Evolutionary conservation across 2,888 invertebrate genomes (phyloP).

Genomic region (Mesorhabditis sp.): DNA sequence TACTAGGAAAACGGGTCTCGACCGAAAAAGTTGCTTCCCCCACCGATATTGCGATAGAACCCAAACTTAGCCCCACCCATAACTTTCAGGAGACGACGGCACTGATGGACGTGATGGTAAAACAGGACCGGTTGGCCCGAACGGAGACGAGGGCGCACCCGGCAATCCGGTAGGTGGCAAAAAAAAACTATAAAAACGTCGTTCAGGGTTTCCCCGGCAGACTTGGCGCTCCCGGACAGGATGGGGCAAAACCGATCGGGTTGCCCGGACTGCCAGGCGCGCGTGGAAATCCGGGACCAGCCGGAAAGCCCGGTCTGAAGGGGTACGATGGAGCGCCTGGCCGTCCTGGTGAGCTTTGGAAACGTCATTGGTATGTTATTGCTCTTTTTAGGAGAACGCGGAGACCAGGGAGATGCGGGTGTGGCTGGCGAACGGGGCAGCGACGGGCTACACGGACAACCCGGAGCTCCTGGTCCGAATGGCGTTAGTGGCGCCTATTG

Average conservation of each 20-base stretch:
- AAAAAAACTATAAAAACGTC: neutral
- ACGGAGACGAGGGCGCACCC: slow-evolving; percentile 3
- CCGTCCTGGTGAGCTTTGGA: slow-evolving; percentile 23
- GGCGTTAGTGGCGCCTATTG: slow-evolving; percentile 5
- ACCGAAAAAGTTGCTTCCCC: too few relatives aligned
- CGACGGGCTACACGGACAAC: slow-evolving; percentile 17
- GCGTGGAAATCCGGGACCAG: slow-evolving; percentile 31
- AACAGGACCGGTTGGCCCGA: neutral
- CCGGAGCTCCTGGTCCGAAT: neutral
- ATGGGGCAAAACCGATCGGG: slow-evolving; percentile 16
- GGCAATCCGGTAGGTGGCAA: neutral
- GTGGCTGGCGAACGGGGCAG: slow-evolving; percentile 34
- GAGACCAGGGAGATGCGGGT: slow-evolving; percentile 31
- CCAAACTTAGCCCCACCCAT: slow-evolving; percentile 24
- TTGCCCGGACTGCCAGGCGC: slow-evolving; percentile 34
- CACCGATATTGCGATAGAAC: too few relatives aligned
- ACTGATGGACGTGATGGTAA: neutral
- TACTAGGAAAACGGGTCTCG: too few relatives aligned
- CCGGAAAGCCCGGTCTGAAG: slow-evolving; percentile 32
- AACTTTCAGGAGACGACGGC: neutral
- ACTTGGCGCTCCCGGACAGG: neutral
- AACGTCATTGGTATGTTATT: slow-evolving; percentile 29
- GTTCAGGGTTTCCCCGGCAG: slow-evolving; percentile 5
- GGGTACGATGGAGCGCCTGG: slow-evolving; percentile 36
- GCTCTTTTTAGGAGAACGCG: slow-evolving; percentile 24